These are phyloP conservation scores for Sternotherus odoratus DNA, from an alignment of 2,797 vertebrate genomes.

Conservation along the genomic window DNA sequence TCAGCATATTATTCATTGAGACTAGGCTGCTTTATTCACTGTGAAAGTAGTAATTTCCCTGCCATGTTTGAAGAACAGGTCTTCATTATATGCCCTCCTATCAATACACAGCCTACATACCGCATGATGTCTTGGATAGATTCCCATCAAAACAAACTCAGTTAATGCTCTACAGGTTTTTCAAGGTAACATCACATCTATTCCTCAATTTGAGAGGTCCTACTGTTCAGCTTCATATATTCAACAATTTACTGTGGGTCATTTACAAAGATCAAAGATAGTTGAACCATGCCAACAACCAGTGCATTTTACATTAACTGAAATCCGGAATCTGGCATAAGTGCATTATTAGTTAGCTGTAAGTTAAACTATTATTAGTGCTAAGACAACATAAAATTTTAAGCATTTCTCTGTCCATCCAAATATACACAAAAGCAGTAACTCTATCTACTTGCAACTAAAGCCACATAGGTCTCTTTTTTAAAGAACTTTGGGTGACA, in stretches of 20 bases:
- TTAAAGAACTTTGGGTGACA: background rate
- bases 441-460: background rate
- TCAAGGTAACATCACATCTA: conserved; percentile 33
- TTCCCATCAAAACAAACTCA: conserved; percentile 14
- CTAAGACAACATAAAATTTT: conserved; percentile 51
- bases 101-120: background rate
- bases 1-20: conserved; percentile 22
- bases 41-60: conserved; percentile 1
- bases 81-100: background rate
- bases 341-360: conserved; percentile 15
- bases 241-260: conserved; percentile 36
- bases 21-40: conserved; percentile 26
- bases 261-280: conserved; percentile 65
- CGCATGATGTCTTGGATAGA: conserved; percentile 15
- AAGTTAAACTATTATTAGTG: conserved; percentile 45
- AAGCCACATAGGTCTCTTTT: background rate
- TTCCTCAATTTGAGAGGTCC: conserved; percentile 6
- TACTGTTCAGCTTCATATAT: background rate
- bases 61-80: conserved; percentile 10
- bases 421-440: conserved; percentile 38
- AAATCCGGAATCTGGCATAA: background rate
- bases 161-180: conserved; percentile 23
- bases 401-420: conserved; percentile 34
- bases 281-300: conserved; percentile 6
- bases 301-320: conserved; percentile 13